Base-by-base conservation (phyloP, 1,140 invertebrate species). In the Phthorimaea operculella region DNA sequence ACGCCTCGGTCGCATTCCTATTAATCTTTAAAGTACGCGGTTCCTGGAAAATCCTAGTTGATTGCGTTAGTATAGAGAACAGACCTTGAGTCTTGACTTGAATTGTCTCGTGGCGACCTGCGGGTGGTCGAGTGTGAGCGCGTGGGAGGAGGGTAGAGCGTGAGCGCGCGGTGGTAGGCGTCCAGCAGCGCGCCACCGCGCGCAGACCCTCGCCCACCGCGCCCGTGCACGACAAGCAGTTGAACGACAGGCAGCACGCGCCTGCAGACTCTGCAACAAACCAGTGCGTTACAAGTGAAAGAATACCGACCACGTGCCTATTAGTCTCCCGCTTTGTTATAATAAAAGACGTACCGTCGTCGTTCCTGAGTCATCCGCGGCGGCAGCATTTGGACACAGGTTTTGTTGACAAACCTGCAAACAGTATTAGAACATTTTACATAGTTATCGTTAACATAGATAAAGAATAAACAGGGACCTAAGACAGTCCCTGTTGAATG, bases 71-170 rank as follows among this genome's bases (percentile, higher is more conserved):
- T 28, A 6, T 28, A 28, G 21, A 28, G 21, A n/a, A 39, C 36
- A 3, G 54, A 82, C 82, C 74, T 81, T 74, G 15, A 79, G 57
- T 57, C 79, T 68, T 51, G 76, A 70, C 50, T 68, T 68, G 51
- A 83, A 86, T 15, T 34, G 53, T 1, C 59, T 54, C 8, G 72
- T 74, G 15, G 68, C 72, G 5, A 87, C 73, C 89, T 92, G 76
- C 1, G 92, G 91, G 87, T 93, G 93, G 54, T 93, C 88, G 8
- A 83, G 72, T 0, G 88, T 90, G 76, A 97, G 92, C 17, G 92
- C 91, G 61, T 91, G 90, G n/a, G 90, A 90, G 1, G 94, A 96
- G 0, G 94, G 85, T 94, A 98, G 1, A 96, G 87, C 1, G 90
- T 88, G 68, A 95, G 92, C 0, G 92, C 92, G n/a, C 85, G 83